Evolutionary conservation across 2,797 vertebrate species (phyloP).

Genomic region (Sebastes minor): DNA sequence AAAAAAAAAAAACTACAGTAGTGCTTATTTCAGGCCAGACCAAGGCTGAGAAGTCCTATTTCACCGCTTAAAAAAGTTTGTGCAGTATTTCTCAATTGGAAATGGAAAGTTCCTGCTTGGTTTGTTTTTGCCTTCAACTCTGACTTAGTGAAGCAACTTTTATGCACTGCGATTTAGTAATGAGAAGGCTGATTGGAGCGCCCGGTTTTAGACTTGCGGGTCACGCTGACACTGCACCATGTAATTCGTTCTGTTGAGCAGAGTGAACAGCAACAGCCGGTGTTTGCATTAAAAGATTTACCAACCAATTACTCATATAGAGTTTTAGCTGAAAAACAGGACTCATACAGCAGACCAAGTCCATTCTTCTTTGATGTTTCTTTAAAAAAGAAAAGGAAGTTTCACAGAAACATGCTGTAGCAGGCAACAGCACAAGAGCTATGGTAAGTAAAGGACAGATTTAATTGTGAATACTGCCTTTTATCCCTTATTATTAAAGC

Average conservation of each 20-base stretch:
- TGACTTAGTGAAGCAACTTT: slow-evolving; percentile 18
- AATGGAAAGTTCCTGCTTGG: neutral
- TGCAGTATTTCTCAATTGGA: neutral
- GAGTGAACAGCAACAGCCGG: neutral
- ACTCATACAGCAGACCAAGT: neutral
- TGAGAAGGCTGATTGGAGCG: slow-evolving; percentile 16
- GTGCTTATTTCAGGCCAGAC: slow-evolving; percentile 9
- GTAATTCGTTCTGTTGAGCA: slow-evolving; percentile 6
- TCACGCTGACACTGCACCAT: slow-evolving; percentile 23
- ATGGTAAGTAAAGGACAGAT: neutral
- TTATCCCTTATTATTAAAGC: slow-evolving; percentile 14
- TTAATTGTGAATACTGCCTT: neutral
- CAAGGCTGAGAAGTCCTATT: neutral
- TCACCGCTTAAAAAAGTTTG: neutral
- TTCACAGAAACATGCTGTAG: neutral
- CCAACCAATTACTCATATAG: slow-evolving; percentile 18
- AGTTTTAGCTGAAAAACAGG: neutral
- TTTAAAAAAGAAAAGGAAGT: neutral
- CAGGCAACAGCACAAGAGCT: neutral
- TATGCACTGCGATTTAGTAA: slow-evolving; percentile 14
- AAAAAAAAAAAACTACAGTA: neutral
- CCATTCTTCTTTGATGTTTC: neutral
- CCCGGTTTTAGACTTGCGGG: slow-evolving; percentile 21
- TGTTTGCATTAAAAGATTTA: slow-evolving; percentile 21
- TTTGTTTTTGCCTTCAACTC: slow-evolving; percentile 12